Evolutionary conservation across 2,113 vertebrate species (phyloP), one percentile per base, ranked within the genome.

Genomic region (Drymodes brunneopygia): DNA sequence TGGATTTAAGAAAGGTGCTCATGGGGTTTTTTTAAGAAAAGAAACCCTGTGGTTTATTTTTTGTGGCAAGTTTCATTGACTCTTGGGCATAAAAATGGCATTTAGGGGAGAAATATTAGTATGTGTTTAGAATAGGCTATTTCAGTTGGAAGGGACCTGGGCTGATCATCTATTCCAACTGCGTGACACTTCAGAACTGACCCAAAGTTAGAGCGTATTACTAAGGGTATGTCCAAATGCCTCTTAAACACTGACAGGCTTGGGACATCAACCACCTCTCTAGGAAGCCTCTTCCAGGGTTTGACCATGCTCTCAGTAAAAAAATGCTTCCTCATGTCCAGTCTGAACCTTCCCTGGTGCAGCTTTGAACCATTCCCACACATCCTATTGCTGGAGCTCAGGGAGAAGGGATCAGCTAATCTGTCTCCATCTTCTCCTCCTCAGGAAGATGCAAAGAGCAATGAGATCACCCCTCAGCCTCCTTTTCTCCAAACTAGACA

Each of bases 371-470:
- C 19, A 1, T 70, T 94, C 31, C 14, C 45, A 48, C 0, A 1
- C 1, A 4, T 45, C 10, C 10, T 73, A 1, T 21, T 40, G 15
- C 77, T 77, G 72, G 7, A 40, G 67, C 2, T 38, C 44, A 56
- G 23, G 7, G 22, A 64, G 20, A 80, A 51, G 72, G 50, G 33
- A 5, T 64, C 54, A 83, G n/a, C 40, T 47, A 13, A 35, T 38
- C 40, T 0, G 1, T 60, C 33, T 58, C 31, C 23, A 14, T 11
- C 5, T 8, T 47, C 3, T 6, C 29, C 16, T 38, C 16, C 51
- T 72, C 53, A 51, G 53, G 21, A 75, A 75, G 21, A 18, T 58
- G 53, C 8, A 1, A 38, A 60, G 29, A 40, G 24, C 21, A 47
- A 8, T 19, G 13, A 35, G 47, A 21, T 74, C 33, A 13, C 15